phyloP scores from a whole-genome alignment of 2,113 vertebrate genomes.

The Daboia siamensis region DNA sequence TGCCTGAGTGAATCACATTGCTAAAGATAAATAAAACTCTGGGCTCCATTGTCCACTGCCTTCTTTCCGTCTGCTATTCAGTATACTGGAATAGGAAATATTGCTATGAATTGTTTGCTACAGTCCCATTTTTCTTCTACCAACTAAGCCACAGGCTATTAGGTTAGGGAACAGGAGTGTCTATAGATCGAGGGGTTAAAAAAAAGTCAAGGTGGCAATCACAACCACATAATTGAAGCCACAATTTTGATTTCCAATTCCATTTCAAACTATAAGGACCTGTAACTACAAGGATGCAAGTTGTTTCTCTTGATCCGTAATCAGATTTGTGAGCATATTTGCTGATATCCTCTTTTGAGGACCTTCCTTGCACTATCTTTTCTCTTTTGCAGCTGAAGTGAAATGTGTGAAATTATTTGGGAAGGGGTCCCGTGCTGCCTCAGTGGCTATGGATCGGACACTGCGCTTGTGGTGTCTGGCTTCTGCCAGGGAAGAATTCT shows the following conservation, averaged over 20 bases:
- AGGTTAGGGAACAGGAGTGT: not conserved
- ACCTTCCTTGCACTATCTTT: not conserved
- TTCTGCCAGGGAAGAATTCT: slow-evolving; percentile 66
- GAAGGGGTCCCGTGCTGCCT: slow-evolving; percentile 64
- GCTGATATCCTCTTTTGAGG: not conserved
- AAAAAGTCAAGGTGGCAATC: not conserved
- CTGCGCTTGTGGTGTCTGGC: slow-evolving; percentile 72
- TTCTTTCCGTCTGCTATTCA: not conserved
- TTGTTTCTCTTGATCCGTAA: not conserved
- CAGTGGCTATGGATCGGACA: slow-evolving; percentile 70
- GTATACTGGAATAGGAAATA: not conserved
- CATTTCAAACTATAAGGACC: not conserved
- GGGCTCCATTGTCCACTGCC: not conserved
- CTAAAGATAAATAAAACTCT: not conserved
- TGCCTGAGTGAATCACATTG: not conserved
- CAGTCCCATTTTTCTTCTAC: not conserved
- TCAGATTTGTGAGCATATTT: not conserved
- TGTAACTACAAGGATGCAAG: not conserved
- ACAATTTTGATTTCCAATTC: not conserved
- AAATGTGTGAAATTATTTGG: slow-evolving; percentile 60
- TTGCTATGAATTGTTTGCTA: not conserved
- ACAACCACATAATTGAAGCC: not conserved
- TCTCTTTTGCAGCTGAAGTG: slow-evolving; percentile 64
- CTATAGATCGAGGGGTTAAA: not conserved
- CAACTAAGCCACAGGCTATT: not conserved